A percentile compares a stretch with the other conserved stretches of the same genome.
Conservation (phyloP, 2,113 vertebrate species). For the Microtus montanus region DNA sequence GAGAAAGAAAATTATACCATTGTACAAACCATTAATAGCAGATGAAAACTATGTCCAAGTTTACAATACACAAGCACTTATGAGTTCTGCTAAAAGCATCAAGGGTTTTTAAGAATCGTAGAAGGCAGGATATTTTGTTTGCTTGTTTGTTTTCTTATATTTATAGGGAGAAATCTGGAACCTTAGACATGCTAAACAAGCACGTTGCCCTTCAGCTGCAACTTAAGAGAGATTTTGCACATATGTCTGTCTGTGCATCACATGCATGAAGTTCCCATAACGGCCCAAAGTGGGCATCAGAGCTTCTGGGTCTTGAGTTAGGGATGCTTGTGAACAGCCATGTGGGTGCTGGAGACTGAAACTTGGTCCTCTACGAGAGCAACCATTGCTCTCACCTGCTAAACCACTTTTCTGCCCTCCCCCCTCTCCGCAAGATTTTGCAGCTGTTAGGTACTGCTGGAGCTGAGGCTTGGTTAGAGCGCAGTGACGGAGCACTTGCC, state of each 20-base stretch:
- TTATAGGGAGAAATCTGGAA: neutral
- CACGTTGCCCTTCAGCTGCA: neutral
- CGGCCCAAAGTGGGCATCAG: neutral
- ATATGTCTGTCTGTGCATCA: neutral
- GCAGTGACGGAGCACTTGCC: neutral
- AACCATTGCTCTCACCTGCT: neutral
- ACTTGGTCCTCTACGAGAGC: neutral
- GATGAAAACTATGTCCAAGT: neutral
- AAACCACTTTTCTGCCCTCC: neutral
- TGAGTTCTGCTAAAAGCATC: neutral
- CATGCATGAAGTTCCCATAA: neutral
- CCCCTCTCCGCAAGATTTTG: neutral
- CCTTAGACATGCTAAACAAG: neutral
- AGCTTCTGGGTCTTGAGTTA: neutral
- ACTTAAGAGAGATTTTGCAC: neutral
- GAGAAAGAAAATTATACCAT: neutral
- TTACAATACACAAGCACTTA: slow-evolving; percentile 33
- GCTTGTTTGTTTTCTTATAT: neutral
- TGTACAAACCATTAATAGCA: neutral
- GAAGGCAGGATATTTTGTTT: neutral
- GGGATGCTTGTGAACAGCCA: neutral
- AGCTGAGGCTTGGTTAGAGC: neutral
- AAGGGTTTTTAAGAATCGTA: neutral
- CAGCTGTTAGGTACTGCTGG: neutral
- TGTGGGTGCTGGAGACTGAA: too few species aligned